These are phyloP conservation scores for Diorhabda elongata DNA, from an alignment of 1,140 invertebrate species.

Conservation along the genomic window DNA sequence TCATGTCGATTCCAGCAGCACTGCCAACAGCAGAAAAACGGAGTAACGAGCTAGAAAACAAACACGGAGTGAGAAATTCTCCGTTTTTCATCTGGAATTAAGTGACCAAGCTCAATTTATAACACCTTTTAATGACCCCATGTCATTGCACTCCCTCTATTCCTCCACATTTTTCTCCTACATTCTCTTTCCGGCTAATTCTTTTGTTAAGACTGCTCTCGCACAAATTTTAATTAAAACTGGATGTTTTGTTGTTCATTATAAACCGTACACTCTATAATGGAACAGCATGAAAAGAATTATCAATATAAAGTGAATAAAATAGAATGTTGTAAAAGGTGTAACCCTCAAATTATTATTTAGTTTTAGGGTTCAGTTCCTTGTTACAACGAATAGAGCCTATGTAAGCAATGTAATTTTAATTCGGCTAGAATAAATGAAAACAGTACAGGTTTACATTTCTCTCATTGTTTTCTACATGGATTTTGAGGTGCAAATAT, in stretches of 20 bases:
- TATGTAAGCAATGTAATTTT: too few relatives aligned
- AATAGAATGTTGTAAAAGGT: too few relatives aligned
- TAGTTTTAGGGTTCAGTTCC: too few relatives aligned
- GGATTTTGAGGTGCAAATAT: too few relatives aligned
- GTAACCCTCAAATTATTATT: too few relatives aligned
- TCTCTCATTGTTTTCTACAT: too few relatives aligned
- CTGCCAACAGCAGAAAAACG: slow-evolving; percentile 1
- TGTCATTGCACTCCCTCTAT: neutral
- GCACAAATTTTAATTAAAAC: neutral
- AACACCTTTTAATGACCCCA: neutral
- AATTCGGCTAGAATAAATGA: too few relatives aligned
- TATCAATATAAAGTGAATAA: too few relatives aligned
- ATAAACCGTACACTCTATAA: neutral
- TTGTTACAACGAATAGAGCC: too few relatives aligned
- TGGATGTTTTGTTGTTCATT: neutral
- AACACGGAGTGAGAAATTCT: neutral
- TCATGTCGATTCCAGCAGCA: neutral
- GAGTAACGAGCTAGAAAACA: neutral
- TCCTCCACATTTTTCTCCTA: neutral
- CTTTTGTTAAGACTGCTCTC: neutral
- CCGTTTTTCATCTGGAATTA: slow-evolving; percentile 2
- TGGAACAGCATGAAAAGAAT: too few relatives aligned
- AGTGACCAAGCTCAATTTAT: slow-evolving; percentile 2
- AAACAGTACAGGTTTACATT: too few relatives aligned
- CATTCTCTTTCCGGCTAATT: neutral